Evolutionary conservation across 2,888 invertebrate species (phyloP).

Genomic region (Acleris sparsana): DNA sequence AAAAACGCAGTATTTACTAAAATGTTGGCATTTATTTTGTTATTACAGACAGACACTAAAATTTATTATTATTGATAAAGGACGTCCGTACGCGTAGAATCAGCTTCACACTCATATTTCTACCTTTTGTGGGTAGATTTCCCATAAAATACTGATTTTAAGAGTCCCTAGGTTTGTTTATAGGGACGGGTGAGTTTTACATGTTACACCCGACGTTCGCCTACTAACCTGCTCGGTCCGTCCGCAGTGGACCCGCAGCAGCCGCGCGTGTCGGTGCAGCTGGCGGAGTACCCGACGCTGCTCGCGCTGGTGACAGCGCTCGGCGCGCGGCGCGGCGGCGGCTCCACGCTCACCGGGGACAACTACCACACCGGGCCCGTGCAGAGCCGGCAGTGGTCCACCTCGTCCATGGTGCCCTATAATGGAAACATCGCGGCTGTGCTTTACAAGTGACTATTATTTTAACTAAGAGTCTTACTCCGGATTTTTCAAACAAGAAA

Average conservation of each 20-base stretch:
- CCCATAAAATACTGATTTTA: too few species aligned
- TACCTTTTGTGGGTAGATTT: too few species aligned
- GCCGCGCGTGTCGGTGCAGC: slow-evolving; percentile 86
- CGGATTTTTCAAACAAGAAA: neutral
- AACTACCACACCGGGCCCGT: slow-evolving; percentile 82
- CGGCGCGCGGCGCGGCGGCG: slow-evolving; percentile 84
- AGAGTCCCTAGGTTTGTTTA: too few species aligned
- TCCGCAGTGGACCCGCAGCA: slow-evolving; percentile 64
- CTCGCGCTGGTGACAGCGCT: slow-evolving; percentile 85
- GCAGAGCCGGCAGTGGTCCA: slow-evolving; percentile 85
- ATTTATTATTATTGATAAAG: too few species aligned
- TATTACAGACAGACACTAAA: too few species aligned
- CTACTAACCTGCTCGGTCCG: too few species aligned
- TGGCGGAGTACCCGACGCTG: slow-evolving; percentile 85
- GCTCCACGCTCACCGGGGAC: slow-evolving; percentile 84
- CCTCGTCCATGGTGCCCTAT: slow-evolving; percentile 87
- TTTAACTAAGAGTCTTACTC: neutral
- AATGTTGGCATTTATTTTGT: too few species aligned
- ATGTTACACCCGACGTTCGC: too few species aligned
- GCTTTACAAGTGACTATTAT: slow-evolving; percentile 85
- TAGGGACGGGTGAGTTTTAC: too few species aligned
- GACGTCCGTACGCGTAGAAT: too few species aligned
- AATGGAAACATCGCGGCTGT: slow-evolving; percentile 89
- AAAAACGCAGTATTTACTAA: too few species aligned
- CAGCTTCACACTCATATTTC: too few species aligned